Base-by-base conservation (phyloP, 2,113 vertebrate genomes). In the Jaculus jaculus region DNA sequence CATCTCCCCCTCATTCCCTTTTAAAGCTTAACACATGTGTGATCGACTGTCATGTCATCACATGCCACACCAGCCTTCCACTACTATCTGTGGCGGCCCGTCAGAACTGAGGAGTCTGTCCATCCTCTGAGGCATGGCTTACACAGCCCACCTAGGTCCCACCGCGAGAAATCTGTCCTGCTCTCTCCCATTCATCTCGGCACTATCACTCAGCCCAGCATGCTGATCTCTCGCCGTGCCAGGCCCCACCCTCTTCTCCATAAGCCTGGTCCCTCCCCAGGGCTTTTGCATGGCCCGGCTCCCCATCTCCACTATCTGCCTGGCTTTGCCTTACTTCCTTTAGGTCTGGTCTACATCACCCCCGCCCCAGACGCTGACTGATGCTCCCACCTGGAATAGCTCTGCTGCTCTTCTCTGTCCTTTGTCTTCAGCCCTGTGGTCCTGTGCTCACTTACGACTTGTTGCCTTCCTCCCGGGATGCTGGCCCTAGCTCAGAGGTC, bases 371-470 rank as follows among this genome's bases (percentile, higher is more conserved):
- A 42, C 26, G 26, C 16, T 84, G 16, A 24, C 34, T 39, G 54
- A 51, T 51, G 5, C 26, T n/a, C 24, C 71, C 2, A 4, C 17
- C 65, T 54, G 21, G 60, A 5, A 1, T 2, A 24, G 26, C 10
- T 54, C 58, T 69, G 30, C 15, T 3, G 0, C 1, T 37, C 63
- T 20, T 39, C 32, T 51, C 30, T 9, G 32, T 15, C 24, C 3
- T 9, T 12, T 15, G 34, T 8, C 0, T 0, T 17, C 24, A 16
- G 21, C 39, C 1, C 51, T 24, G 28, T 75, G 15, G 10, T 16
- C 17, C 60, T 51, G 4, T 9, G 4, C 15, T 28, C 32, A 8
- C 54, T 18, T 30, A 8, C 10, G 28, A 24, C 20, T 39, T 47
- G 18, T 4, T 5, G n/a, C 6, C 7, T 32, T 68, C 28, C 5